Evolutionary conservation across 2,888 invertebrate species (phyloP), one percentile per base, ranked within the genome.

Genomic region (Rhogogaster chlorosoma): DNA sequence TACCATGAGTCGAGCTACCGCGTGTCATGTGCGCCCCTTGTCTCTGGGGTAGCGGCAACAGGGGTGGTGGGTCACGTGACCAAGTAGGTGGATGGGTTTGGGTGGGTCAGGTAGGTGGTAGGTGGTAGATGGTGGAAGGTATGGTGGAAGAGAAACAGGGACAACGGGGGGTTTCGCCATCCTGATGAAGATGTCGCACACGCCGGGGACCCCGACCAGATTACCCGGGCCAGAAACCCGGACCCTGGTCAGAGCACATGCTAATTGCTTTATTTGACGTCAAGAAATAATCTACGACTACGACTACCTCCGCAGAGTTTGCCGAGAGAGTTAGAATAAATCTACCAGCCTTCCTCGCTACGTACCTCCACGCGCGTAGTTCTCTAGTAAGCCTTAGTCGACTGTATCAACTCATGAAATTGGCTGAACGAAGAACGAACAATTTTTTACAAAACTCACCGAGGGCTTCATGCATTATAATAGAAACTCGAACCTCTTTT

Each of bases 221-320:
- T 92, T 93, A 93, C 92, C 90, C 90, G 89, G 89, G 89, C 91
- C 89, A 89, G 89, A 90, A 89, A 88, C 90, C 88, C 89, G 90
- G 91, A 91, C 89, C 89, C 90, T 91, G 92, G 92, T 91, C 93
- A 91, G 91, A 91, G 92, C 91, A 92, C 92, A 92, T 91, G 93
- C 93, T 93, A 93, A 93, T 93, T 93, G 93, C 93, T 93, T 93
- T 93, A 93, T 93, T 93, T 93, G 93, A 93, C 93, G 93, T 92
- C 91, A 91, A 91, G 93, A 93, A 93, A 93, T 93, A 93, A 93
- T 93, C 92, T 91, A 91, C 91, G 87, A 87, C 88, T 84, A 78
- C 78, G 53, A 22, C 78, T 38, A 36, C 78, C 75, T 49, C 71
- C 49, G 32, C 61, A 36, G 57, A 78, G 78, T 78, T 78, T 61